Conservation (phyloP, 2,113 vertebrate species). For the Eidolon helvum region DNA sequence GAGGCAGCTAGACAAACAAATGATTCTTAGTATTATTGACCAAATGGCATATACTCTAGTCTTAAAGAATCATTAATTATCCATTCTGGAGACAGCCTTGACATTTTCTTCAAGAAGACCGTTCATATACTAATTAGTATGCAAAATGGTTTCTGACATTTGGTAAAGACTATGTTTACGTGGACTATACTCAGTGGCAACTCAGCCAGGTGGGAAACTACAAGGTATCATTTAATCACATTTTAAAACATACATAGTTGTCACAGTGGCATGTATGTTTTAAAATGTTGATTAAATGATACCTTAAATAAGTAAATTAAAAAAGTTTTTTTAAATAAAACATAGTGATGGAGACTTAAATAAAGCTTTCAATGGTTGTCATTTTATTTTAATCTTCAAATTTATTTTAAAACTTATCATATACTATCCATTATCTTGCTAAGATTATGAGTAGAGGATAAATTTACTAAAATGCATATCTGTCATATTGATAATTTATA, state of each 20-base stretch:
- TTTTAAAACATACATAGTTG: not conserved
- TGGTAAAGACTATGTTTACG: constrained; percentile 7
- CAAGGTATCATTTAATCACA: not conserved
- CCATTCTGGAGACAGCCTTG: not conserved
- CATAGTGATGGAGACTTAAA: not conserved
- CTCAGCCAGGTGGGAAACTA: not conserved
- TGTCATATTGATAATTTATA: not conserved
- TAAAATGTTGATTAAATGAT: no score
- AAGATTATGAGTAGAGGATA: not conserved
- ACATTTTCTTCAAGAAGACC: constrained; percentile 47
- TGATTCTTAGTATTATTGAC: not conserved
- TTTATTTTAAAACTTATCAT: not conserved
- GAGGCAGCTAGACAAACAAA: not conserved
- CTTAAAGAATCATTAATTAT: constrained; percentile 60
- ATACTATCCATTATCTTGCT: not conserved
- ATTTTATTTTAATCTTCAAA: constrained; percentile 31
- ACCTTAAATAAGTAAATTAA: no score
- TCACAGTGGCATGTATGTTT: no score
- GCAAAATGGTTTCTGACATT: not conserved
- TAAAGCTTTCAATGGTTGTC: not conserved
- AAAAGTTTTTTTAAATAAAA: not conserved
- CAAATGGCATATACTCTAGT: not conserved
- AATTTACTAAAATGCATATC: not conserved
- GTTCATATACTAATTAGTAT: constrained; percentile 64
- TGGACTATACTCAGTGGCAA: not conserved